phyloP scores from a whole-genome alignment of 2,888 invertebrate genomes.

The Drosophila affinis region DNA sequence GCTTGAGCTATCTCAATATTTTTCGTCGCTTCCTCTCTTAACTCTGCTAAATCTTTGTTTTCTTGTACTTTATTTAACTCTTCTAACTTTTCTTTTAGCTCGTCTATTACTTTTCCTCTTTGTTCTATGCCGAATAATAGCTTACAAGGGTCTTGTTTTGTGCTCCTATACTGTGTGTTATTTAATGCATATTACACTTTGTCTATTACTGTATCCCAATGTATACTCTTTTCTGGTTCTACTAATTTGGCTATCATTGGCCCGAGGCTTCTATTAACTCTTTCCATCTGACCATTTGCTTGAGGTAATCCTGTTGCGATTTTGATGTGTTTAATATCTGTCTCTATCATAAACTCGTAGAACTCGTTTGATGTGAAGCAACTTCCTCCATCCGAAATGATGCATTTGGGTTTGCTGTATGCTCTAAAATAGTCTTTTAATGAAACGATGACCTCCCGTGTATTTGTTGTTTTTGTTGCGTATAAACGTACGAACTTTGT shows the following conservation, averaged over 20 bases:
- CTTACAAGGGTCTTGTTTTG: too few species aligned
- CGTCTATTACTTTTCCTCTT: too few species aligned
- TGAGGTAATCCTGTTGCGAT: background rate
- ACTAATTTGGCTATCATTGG: constrained; percentile 1
- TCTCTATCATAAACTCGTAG: background rate
- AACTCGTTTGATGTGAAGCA: constrained; percentile 11
- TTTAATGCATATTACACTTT: too few species aligned
- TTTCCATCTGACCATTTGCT: background rate
- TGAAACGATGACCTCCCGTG: too few species aligned
- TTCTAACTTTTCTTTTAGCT: too few species aligned
- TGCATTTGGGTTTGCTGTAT: constrained; percentile 11
- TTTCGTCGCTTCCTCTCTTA: too few species aligned
- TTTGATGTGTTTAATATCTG: constrained; percentile 1
- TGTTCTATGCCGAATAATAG: too few species aligned
- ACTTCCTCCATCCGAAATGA: constrained; percentile 5
- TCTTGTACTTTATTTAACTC: too few species aligned
- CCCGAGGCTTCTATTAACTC: background rate
- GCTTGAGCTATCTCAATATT: too few species aligned
- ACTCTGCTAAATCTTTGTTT: too few species aligned
- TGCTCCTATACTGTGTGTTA: too few species aligned
- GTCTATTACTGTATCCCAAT: background rate
- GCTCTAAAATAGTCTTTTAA: background rate
- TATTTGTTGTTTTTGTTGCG: background rate
- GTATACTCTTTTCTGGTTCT: background rate
- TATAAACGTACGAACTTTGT: background rate